Base-by-base conservation (phyloP, 2,113 vertebrate genomes). In the Mastomys natalensis region DNA sequence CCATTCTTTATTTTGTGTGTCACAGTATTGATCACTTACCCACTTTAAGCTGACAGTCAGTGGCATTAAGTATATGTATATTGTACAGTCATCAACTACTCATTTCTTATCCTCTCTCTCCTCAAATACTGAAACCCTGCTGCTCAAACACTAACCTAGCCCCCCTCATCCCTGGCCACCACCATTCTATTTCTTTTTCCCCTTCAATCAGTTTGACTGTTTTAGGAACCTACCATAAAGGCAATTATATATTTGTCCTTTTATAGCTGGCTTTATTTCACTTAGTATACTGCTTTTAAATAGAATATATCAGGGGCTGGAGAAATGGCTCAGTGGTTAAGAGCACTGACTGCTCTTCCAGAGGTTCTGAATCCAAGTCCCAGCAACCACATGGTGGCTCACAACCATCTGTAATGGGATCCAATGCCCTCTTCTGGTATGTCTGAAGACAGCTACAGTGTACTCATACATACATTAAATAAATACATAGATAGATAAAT, bases 231-330 rank as follows among this genome's bases (percentile, higher is more conserved):
- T 81, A 9, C 0, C 66, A 3, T 80, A 81, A 90, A 43, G 5
- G 9, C 8, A 80, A 60, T 78, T n/a, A 74, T 74, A 51, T 43
- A 74, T 86, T 80, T 97, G 45, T 86, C 43, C 64, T 92, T 77
- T 53, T 68, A 51, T 62, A 40, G 40, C 29, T 95, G 74, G 43
- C 26, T 45, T 76, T 76, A 31, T 80, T 53, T 55, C 16, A 9
- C 31, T 55, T 55, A 19, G 77, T 55, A 34, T 31, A 40, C 62
- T 78, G 43, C 26, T 77, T 48, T 45, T 77, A 77, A 29, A 17
- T 77, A 77, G 85, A 40, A 37, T 2, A 51, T 80, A 37, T 53
- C 60, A 26, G 15, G 13, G 53, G 58, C 58, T 58, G 17, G 58
- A 58, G 58, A 58, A 17, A 21, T 21, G 16, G 58, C 58, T 58